Conservation (phyloP, 2,888 invertebrate species). For the Leptopterna dolabrata region DNA sequence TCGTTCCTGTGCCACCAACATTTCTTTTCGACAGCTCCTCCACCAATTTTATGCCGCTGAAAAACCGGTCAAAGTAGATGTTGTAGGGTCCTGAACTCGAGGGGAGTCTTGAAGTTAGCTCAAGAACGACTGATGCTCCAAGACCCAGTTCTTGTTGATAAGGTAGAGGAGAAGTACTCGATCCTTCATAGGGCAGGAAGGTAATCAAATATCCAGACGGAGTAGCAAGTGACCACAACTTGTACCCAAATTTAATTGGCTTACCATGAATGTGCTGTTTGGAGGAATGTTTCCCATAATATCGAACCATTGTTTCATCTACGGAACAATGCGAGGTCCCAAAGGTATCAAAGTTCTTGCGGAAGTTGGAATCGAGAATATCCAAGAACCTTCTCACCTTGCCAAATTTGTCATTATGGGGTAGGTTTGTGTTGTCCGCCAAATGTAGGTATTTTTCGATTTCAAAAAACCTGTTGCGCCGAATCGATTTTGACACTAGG, state of each 20-base stretch:
- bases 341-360: slow-evolving; percentile 1
- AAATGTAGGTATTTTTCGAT: slow-evolving; percentile 43
- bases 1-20: slow-evolving; percentile 42
- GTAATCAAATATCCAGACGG: slow-evolving; percentile 14
- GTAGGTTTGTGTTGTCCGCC: slow-evolving; percentile 23
- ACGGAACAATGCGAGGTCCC: slow-evolving; percentile 25
- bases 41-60: slow-evolving; percentile 35
- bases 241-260: slow-evolving; percentile 37
- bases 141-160: slow-evolving; percentile 21
- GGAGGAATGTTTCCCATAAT: slow-evolving; percentile 24
- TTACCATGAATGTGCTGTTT: slow-evolving; percentile 37
- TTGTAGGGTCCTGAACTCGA: slow-evolving; percentile 23
- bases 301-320: slow-evolving; percentile 34
- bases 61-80: slow-evolving; percentile 47
- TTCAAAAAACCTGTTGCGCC: slow-evolving; percentile 50
- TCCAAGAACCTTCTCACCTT: slow-evolving; percentile 40
- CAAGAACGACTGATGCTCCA: slow-evolving; percentile 40
- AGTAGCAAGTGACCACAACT: slow-evolving; percentile 36
- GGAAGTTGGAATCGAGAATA: slow-evolving; percentile 31
- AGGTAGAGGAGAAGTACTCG: slow-evolving; percentile 31
- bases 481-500: slow-evolving; percentile 3
- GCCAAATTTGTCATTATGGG: slow-evolving; percentile 42
- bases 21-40: slow-evolving; percentile 18
- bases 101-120: slow-evolving; percentile 41
- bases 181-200: slow-evolving; percentile 32